phyloP scores from a whole-genome alignment of 2,888 invertebrate genomes.

The Entomobrya multifasciata region DNA sequence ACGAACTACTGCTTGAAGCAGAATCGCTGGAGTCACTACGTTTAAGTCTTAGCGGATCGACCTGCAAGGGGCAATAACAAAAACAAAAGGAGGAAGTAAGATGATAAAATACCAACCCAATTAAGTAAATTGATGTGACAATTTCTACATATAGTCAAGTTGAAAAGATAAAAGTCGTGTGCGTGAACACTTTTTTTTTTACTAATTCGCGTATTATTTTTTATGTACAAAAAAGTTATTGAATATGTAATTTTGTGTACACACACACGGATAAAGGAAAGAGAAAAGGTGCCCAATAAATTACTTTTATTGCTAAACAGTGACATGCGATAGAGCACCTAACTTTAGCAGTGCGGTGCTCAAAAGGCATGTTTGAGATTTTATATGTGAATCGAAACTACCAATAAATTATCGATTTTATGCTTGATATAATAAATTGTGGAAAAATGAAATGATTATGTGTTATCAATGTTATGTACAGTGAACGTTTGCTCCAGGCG shows the following conservation, averaged over 20 bases:
- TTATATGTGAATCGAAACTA: background rate
- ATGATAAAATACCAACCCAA: background rate
- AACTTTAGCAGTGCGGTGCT: background rate
- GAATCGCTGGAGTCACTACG: conserved; percentile 78
- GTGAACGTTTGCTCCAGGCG: conserved; percentile 78
- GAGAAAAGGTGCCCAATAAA: conserved; percentile 17
- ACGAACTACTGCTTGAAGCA: conserved; percentile 73
- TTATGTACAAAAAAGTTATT: too few species aligned
- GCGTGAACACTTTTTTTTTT: too few species aligned
- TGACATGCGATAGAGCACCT: background rate
- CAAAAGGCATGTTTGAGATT: too few species aligned
- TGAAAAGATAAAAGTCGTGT: background rate
- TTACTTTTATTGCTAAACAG: conserved; percentile 18
- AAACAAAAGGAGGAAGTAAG: conserved; percentile 30
- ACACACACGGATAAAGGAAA: background rate
- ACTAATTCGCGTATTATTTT: too few species aligned
- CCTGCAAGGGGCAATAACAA: conserved; percentile 65
- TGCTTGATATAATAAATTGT: background rate
- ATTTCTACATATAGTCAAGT: background rate
- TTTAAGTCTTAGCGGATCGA: conserved; percentile 74
- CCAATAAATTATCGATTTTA: background rate
- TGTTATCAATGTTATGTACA: conserved; percentile 57
- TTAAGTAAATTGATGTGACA: background rate
- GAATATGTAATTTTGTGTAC: background rate
- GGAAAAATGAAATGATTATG: background rate